Base-by-base conservation (phyloP, 2,888 invertebrate species). In the Ochropleura plecta region DNA sequence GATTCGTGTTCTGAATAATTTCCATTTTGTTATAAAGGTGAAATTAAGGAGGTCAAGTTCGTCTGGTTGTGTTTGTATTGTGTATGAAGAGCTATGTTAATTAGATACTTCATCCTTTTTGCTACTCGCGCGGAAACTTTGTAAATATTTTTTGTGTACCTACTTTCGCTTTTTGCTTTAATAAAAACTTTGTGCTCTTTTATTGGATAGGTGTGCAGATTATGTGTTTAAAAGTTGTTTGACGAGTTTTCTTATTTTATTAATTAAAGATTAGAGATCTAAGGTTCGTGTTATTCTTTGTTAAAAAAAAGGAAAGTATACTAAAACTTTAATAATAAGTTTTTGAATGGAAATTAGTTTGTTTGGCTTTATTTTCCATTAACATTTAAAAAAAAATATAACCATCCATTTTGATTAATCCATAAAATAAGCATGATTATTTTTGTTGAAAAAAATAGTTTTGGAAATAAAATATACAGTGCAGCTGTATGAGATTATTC, bases 1-100 rank as follows among this genome's bases (percentile, higher is more conserved):
- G 42, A 30, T 66, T 63, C 30, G 10, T 60, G 53, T 67, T 82
- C 63, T 59, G 16, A 72, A 67, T 78, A 40, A 64, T 63, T 51
- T 49, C 40, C 40, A 30, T 60, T 51, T 14, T 42, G n/a, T 64
- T 73, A 67, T 70, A 55, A 44, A 70, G 57, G 44, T 70, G 7
- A 68, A 65, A 53, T 72, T 70, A 49, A 46, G n/a, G 18, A 64
- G 79, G 16, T 62, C 72, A 49, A 63, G 60, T 42, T 70, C 0
- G 0, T 44, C 10, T 64, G 72, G 63, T 70, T 60, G 0, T 16
- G 0, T 46, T 48, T 67, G 51, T 44, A 10, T 14, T 44, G 8
- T 53, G 63, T 60, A 16, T 40, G 6, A 40, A 46, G 0, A 57
- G 59, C 67, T 68, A 62, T 63, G 30, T 10, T 70, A 40, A 68